Base-by-base conservation (phyloP, 2,797 vertebrate species). In the Melanotaenia parkinsoni region DNA sequence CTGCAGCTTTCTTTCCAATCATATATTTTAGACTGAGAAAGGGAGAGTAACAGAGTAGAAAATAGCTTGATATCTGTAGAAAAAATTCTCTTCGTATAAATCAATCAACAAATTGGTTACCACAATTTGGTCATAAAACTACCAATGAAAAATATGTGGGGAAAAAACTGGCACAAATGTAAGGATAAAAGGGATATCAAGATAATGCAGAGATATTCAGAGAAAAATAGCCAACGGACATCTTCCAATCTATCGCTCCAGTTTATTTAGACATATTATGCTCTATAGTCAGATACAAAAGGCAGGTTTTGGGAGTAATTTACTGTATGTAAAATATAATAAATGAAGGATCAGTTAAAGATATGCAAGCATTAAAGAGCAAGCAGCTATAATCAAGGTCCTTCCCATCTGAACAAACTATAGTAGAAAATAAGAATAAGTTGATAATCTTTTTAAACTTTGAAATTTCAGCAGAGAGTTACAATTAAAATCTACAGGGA, bases 21-120 rank as follows among this genome's bases (percentile, higher is more conserved):
- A 40, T 58, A 24, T 26, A 3, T 63, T 72, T 73, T 73, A 61
- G 26, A 58, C 32, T 43, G 4, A 70, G 58, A 58, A 67, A 63
- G 30, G 54, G 38, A 72, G n/a, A 62, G 47, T 56, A n/a, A 77
- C 51, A 53, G 51, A 68, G 12, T 24, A 5, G 63, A 51, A 3
- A n/a, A 63, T 47, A 72, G 33, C n/a, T 58, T 67, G 30, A 54
- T 70, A 30, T 47, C 20, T 56, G 30, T 68, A 33, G 70, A 80
- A 79, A 54, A 47, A 40, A 2, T 32, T 50, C 43, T 70, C 2
- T n/a, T 47, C 12, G 35, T 60, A 69, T 33, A n/a, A 68, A 30
- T 26, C n/a, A 26, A 37, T 56, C 12, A 72, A 64, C 63, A 76
- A 57, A 76, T 76, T 67, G 77, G 77, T 66, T 72, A 83, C 86